These are phyloP conservation scores for Candoia aspera DNA, from an alignment of 2,113 vertebrate species.

Conservation along the genomic window DNA sequence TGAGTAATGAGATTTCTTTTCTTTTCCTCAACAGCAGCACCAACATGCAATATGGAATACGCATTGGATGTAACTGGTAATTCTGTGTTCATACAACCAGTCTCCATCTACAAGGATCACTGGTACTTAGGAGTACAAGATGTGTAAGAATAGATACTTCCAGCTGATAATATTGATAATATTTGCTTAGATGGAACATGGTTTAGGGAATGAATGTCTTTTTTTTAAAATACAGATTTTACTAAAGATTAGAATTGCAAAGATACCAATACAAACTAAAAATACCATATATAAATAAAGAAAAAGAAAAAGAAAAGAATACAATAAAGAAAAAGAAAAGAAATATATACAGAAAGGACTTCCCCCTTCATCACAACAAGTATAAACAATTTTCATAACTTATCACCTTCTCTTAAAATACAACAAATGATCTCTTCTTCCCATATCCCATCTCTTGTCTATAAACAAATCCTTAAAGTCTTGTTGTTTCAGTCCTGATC, in stretches of 20 bases:
- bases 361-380: neutral
- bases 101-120: neutral
- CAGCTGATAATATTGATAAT: neutral
- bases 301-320: neutral
- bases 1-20: neutral
- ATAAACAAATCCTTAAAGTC: neutral
- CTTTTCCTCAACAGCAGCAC: neutral
- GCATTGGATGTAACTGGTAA: neutral
- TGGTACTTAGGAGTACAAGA: neutral
- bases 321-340: neutral
- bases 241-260: neutral
- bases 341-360: neutral
- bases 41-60: neutral
- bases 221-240: neutral
- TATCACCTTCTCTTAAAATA: neutral
- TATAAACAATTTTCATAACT: neutral
- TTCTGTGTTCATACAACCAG: neutral
- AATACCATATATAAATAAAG: neutral
- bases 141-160: neutral
- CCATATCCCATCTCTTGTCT: neutral
- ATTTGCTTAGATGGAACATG: neutral
- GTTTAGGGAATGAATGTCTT: neutral
- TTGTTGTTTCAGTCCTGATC: neutral
- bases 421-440: neutral
- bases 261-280: neutral